Evolutionary conservation across 2,888 invertebrate species (phyloP), one percentile per base, ranked within the genome.

Genomic region (Scelioninae gen. 1): DNA sequence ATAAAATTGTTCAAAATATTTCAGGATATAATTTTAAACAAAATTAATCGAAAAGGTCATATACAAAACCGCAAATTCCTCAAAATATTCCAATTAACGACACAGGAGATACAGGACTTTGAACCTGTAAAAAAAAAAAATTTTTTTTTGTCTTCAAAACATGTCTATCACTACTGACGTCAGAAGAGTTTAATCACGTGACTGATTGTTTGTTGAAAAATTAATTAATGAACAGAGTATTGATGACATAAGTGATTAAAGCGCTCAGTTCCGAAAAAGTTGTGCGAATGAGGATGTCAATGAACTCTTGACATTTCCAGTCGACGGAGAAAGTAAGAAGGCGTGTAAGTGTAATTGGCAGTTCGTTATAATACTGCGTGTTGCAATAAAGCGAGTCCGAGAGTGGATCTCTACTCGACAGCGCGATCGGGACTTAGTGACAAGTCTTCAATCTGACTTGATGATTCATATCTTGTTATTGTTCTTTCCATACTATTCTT

Each of bases 271-370:
- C 79, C 81, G 69, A 83, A 85, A 85, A 85, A 74, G 55, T 69
- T 72, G 56, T 62, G 32, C 58, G 65, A 65, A 58, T 60, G 66
- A 80, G 66, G 84, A 87, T 85, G 87, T 88, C 87, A 86, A 88
- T 88, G 88, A 89, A 90, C 90, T 88, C 88, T 86, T 91, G 91
- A 91, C 91, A 91, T 91, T 91, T 91, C 84, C 88, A 89, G 88
- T 82, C 84, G 88, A 85, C 89, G 89, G 91, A 91, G 91, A 91
- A 91, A 91, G 91, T 90, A 89, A 86, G 88, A 84, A 87, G 89
- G 87, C 88, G 87, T 86, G 87, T 85, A 86, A 86, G 83, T 88
- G 87, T 89, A 90, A 91, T 91, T 91, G 90, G 87, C 87, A 84
- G 85, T 81, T 84, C 74, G 82, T 85, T 84, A 84, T 83, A 84